Conservation (phyloP, 2,797 vertebrate genomes). For the Geotrypetes seraphini region DNA sequence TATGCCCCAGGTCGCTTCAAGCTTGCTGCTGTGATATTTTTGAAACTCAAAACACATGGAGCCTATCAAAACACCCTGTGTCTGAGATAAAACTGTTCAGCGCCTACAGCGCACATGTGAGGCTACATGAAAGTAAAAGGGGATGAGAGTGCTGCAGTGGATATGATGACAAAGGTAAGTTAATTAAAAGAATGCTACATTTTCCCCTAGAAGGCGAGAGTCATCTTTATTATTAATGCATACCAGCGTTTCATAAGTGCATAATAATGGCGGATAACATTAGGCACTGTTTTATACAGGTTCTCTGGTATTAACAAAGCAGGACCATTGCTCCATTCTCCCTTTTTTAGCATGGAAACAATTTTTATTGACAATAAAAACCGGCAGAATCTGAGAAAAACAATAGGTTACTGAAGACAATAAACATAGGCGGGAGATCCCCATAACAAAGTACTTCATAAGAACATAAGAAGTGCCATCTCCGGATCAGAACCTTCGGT, state of each 20-base stretch:
- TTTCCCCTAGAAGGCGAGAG: constrained; percentile 57
- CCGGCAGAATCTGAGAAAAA: too few relatives aligned
- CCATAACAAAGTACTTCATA: too few relatives aligned
- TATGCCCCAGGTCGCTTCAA: constrained; percentile 25
- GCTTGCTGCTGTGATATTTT: constrained; percentile 31
- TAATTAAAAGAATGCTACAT: constrained; percentile 65
- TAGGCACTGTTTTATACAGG: constrained; percentile 41
- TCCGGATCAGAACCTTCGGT: too few relatives aligned
- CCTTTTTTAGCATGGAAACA: too few relatives aligned
- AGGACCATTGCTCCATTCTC: constrained; percentile 44
- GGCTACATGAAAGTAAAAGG: constrained; percentile 49
- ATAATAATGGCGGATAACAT: constrained; percentile 54
- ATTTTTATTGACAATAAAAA: too few relatives aligned
- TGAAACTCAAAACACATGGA: constrained; percentile 6
- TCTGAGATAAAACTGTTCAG: constrained; percentile 39
- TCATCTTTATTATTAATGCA: constrained; percentile 72
- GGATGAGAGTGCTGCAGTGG: constrained; percentile 66
- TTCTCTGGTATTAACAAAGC: constrained; percentile 52
- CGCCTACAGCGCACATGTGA: constrained; percentile 40
- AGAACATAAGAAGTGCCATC: too few relatives aligned
- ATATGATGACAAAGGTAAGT: constrained; percentile 65
- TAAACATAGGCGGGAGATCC: too few relatives aligned
- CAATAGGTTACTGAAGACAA: too few relatives aligned
- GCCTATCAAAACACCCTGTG: constrained; percentile 31
- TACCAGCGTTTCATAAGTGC: constrained; percentile 41